Base-by-base conservation (phyloP, 2,113 vertebrate species). In the Furnarius figulus region DNA sequence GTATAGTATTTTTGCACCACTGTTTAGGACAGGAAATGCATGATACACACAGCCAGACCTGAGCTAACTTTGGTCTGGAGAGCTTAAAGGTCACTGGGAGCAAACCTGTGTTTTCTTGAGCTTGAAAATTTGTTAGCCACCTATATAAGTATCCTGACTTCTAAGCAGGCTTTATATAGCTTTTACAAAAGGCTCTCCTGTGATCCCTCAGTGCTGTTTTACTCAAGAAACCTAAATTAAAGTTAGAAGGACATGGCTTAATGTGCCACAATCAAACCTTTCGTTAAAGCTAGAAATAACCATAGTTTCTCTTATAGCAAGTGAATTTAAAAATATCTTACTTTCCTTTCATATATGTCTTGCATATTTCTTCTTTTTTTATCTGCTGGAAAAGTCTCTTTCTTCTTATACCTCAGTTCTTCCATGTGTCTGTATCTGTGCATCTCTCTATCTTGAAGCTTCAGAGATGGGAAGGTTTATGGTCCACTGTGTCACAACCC, bases 211-310 rank as follows among this genome's bases (percentile, higher is more conserved):
- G 31, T 73, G 28, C 40, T 84, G 16, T 66, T 92, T 88, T 66
- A 82, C 9, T 16, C 18, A 58, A 46, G 17, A 68, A 80, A 80
- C 55, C 21, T 25, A 59, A 85, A 52, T 52, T 87, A 20, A 90
- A 90, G 8, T 84, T 92, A 84, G 55, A 76, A 81, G 33, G 25
- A 52, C 5, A 6, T 70, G 35, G 37, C 39, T 94, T 85, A 42
- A 42, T 67, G 23, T 72, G 59, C 28, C n/a, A 50, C 42, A 77
- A 40, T 78, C 25, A 58, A 52, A 73, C 33, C 70, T 94, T 91
- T 94, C 37, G 63, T 84, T 93, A 81, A 87, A 85, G 52, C 23
- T 71, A 35, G 61, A 94, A 91, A 85, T 67, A 74, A 46, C 23
- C 16, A 8, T 47, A 23, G 22, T 59, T 92, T 70, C 5, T 91